phyloP scores from a whole-genome alignment of 2,113 vertebrate species.

The Prolemur simus region DNA sequence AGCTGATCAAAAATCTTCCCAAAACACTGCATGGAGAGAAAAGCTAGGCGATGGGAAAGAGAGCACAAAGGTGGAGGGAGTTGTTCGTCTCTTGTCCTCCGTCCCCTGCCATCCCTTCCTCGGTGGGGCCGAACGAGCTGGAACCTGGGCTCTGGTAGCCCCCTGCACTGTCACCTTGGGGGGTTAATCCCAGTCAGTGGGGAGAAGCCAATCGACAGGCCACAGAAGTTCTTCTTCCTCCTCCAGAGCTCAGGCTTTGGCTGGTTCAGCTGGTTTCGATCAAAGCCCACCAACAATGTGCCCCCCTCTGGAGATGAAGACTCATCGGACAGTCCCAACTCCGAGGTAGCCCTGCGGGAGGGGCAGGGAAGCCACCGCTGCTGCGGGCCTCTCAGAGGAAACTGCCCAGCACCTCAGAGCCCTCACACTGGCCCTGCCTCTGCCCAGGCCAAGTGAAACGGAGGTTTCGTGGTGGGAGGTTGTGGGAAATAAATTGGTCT shows the following conservation, averaged over 20 bases:
- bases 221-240: neutral
- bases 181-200: neutral
- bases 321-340: neutral
- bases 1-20: neutral
- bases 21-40: neutral
- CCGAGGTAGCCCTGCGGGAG: neutral
- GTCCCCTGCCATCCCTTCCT: neutral
- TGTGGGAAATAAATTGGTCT: neutral
- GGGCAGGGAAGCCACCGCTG: too few species aligned
- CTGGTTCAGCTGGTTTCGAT: constrained; percentile 95
- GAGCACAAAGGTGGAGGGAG: constrained; percentile 72
- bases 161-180: rapidly evolving
- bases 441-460: neutral
- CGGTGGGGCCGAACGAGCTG: too few species aligned
- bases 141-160: neutral
- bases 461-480: neutral
- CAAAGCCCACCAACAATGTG: constrained; percentile 78
- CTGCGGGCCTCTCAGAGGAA: neutral
- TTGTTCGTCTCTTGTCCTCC: neutral
- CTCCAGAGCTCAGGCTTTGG: constrained; percentile 86
- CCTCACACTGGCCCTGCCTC: rapidly evolving
- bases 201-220: rapidly evolving
- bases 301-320: neutral
- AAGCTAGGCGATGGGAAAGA: neutral
- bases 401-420: neutral